Base-by-base conservation (phyloP, 2,113 vertebrate genomes). In the Phycodurus eques region DNA sequence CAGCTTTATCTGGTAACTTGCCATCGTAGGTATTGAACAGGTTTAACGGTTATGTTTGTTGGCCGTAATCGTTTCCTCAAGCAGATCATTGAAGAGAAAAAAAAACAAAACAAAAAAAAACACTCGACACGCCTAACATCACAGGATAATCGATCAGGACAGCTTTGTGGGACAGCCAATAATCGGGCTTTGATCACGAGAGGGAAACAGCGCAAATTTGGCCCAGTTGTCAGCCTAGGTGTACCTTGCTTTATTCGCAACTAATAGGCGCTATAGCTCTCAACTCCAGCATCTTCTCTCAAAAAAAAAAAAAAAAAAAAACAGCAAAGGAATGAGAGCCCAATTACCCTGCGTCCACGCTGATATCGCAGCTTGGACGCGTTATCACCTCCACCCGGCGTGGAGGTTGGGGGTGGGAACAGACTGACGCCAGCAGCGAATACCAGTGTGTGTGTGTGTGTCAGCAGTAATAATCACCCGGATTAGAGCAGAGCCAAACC, bases 401-500 rank as follows among this genome's bases (percentile, higher is more conserved):
- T 76, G 47, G 63, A 39, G 31, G 53, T 8, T 2, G 15, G 33
- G 53, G 68, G 68, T 27, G 86, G 83, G 80, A 74, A 72, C 74
- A 80, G 84, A 75, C 83, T 43, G 87, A 89, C 76, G 85, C 87
- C 90, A 88, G 72, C 68, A 85, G 80, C 82, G 83, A 89, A 89
- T 88, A 88, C 87, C 89, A 88, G 62, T 19, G 68, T 74, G 72
- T 68, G 68, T 83, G 83, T 78, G 82, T 72, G 77, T 85, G 82
- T 86, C 87, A 89, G 89, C 67, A 67, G 86, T 87, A 90, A 89
- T 92, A 92, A 92, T 92, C 89, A 90, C 86, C 74, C 73, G 79
- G 90, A 90, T 92, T 92, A 90, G 85, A 90, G 86, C 65, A 83
- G 89, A 90, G 88, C 89, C 90, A 90, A 88, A 87, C 87, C 87